Conservation (phyloP, 2,888 invertebrate genomes). For the Orthosia cruda region DNA sequence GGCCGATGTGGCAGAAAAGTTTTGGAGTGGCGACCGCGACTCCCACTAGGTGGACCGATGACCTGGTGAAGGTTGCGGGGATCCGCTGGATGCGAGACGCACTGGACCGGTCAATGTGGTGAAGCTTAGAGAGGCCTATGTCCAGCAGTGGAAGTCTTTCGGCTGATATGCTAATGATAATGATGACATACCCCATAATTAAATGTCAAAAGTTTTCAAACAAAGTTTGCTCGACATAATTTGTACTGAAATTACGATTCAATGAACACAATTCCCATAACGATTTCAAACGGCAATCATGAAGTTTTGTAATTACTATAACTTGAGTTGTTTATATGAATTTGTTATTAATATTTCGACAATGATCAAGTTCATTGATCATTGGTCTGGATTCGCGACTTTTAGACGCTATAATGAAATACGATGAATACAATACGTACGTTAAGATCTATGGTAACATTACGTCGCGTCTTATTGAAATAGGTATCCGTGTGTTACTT, state of each 20-base stretch:
- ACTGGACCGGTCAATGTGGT: too few species aligned
- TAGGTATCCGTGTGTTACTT: neutral
- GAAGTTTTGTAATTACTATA: constrained; percentile 40
- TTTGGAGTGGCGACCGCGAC: too few species aligned
- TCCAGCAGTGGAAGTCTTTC: too few species aligned
- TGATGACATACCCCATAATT: constrained; percentile 5
- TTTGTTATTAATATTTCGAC: constrained; percentile 17
- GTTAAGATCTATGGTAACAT: too few species aligned
- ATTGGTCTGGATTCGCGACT: neutral
- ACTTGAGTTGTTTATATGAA: constrained; percentile 22
- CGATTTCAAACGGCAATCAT: constrained; percentile 34
- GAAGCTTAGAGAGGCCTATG: too few species aligned
- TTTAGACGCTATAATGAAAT: neutral
- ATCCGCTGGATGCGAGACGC: too few species aligned
- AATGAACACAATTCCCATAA: constrained; percentile 25
- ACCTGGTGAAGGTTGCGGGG: too few species aligned
- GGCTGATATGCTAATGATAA: too few species aligned
- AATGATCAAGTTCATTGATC: constrained; percentile 17
- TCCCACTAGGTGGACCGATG: too few species aligned
- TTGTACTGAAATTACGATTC: constrained; percentile 28
- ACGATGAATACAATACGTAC: neutral
- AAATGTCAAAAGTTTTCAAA: constrained; percentile 38
- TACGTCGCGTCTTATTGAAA: neutral
- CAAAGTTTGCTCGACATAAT: constrained; percentile 25
- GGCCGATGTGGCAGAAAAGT: too few species aligned